These are phyloP conservation scores for Agonopterix arenella DNA, from an alignment of 2,888 invertebrate genomes.

Conservation along the genomic window DNA sequence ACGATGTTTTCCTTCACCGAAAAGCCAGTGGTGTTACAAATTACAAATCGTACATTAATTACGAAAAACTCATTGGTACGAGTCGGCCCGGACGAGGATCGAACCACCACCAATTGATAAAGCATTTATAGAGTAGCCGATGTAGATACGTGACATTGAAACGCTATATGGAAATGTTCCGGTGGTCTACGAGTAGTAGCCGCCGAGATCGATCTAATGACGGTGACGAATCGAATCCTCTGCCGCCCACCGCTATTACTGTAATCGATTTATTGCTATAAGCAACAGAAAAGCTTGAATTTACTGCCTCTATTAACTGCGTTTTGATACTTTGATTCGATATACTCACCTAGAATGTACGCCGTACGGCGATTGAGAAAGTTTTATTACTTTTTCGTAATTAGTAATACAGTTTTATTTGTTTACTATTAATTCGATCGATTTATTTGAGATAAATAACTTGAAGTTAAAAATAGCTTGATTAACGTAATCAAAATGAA, in stretches of 20 bases:
- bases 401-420: not conserved
- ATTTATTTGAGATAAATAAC: not conserved
- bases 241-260: slow-evolving; percentile 49
- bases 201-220: slow-evolving; percentile 45
- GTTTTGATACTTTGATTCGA: slow-evolving; percentile 21
- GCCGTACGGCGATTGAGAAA: slow-evolving; percentile 4
- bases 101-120: no score
- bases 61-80: no score
- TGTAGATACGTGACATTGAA: not conserved
- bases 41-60: no score
- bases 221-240: slow-evolving; percentile 57
- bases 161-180: slow-evolving; percentile 1
- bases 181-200: slow-evolving; percentile 43
- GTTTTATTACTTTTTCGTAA: not conserved
- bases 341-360: slow-evolving; percentile 11
- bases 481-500: slow-evolving; percentile 11
- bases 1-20: no score
- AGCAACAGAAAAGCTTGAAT: slow-evolving; percentile 47
- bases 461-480: slow-evolving; percentile 5
- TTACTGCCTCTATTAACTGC: slow-evolving; percentile 41
- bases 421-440: not conserved
- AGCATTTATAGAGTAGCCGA: slow-evolving; percentile 1
- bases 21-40: no score
- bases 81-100: no score
- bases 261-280: slow-evolving; percentile 62